Evolutionary conservation across 2,113 vertebrate genomes (phyloP).

Genomic region (Heptranchias perlo): DNA sequence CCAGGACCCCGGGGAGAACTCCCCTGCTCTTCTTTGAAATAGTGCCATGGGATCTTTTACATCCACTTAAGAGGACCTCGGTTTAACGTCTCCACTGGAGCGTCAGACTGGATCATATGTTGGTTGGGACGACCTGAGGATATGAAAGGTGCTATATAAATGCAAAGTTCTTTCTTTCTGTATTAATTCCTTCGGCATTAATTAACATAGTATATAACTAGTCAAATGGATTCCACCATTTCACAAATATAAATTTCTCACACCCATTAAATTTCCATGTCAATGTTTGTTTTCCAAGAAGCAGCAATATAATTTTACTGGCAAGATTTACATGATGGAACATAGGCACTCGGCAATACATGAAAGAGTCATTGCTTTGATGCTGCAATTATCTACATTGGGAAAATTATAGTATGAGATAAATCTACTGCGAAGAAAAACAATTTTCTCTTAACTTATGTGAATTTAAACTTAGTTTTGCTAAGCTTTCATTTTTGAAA

Average conservation of each 20-base stretch:
- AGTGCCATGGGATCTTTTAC: too few relatives aligned
- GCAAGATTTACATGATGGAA: neutral
- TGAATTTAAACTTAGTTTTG: constrained; percentile 10
- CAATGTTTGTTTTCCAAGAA: neutral
- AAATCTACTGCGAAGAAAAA: neutral
- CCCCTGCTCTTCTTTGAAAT: too few relatives aligned
- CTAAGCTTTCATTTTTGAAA: neutral
- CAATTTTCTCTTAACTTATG: neutral
- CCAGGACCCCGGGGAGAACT: too few relatives aligned
- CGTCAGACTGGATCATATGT: neutral
- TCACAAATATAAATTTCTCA: neutral
- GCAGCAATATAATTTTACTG: neutral
- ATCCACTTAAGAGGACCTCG: too few relatives aligned
- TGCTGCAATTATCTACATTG: neutral
- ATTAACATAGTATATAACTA: neutral
- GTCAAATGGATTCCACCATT: neutral
- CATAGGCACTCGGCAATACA: neutral
- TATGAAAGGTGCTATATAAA: neutral
- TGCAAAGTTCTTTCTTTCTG: neutral
- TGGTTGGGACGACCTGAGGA: neutral
- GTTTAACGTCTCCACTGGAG: too few relatives aligned
- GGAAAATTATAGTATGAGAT: neutral
- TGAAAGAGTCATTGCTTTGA: neutral
- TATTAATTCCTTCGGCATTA: neutral
- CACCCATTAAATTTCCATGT: neutral